Evolutionary conservation across 2,888 invertebrate genomes (phyloP), one percentile per base, ranked within the genome.

Genomic region (Horisme vitalbata): DNA sequence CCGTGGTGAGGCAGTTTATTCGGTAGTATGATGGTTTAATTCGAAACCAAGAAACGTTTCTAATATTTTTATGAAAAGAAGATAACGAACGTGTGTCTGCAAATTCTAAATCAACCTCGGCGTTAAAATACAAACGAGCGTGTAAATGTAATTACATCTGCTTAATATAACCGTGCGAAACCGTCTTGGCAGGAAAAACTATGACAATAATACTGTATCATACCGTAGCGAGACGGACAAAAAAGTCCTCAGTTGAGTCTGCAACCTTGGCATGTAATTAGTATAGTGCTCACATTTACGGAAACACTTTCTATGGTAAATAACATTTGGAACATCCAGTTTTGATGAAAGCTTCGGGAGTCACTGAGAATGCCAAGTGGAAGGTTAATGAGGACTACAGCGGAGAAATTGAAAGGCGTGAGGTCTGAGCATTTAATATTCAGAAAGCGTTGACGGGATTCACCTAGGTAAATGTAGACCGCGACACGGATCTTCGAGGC

Each of bases 391-490:
- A 68, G 55, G 52, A 67, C 61, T 50, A 63, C 52, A 55, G 61
- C 59, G 61, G 75, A 73, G 71, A 79, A 81, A 81, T 82, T 83
- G 77, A 79, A 84, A 79, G 71, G 71, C 74, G 59, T 57, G 55
- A 64, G 63, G 65, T 68, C 64, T 61, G 64, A 61, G 63, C n/a
- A 71, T 80, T 83, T 83, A 76, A 74, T 82, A 87, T 87, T 84
- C 85, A 73, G 65, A 75, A 68, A 72, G 79, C 78, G 82, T 81
- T 70, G 61, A 72, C 64, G 74, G 73, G 75, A 77, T 81, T 77
- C 71, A 76, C 67, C 79, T 77, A 72, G 75, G 71, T 63, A 73
- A 75, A 85, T 81, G 83, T 85, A 71, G 79, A 77, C 71, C 75
- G 72, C 71, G 77, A 79, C 82, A 80, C 82, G 81, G 81, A 82